Percentiles rank a stretch among this genome's conserved stretches.
Evolutionary conservation across 2,797 vertebrate genomes (phyloP).

Genomic region (Arrhamphus sclerolepis): DNA sequence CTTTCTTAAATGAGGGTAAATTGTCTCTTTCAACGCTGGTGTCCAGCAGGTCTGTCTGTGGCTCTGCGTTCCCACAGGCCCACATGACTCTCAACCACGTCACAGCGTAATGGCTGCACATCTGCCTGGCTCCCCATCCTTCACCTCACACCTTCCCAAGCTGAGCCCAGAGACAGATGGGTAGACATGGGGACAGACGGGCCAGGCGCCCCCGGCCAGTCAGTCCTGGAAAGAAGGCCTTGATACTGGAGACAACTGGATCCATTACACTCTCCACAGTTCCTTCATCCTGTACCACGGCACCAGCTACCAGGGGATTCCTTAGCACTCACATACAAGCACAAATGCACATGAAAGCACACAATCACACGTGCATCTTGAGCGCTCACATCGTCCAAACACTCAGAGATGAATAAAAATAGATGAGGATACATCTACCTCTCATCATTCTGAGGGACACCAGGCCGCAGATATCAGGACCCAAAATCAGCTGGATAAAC

Average conservation of each 20-base stretch:
- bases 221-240: constrained; percentile 44
- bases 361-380: constrained; percentile 45
- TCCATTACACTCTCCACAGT: constrained; percentile 54
- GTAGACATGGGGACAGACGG: constrained; percentile 75
- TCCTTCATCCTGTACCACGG: constrained; percentile 37
- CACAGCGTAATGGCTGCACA: constrained; percentile 72
- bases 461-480: background rate
- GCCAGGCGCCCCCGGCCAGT: constrained; percentile 57
- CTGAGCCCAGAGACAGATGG: constrained; percentile 68
- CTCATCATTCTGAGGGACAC: constrained; percentile 45
- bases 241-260: constrained; percentile 45
- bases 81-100: constrained; percentile 60
- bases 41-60: constrained; percentile 15
- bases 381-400: constrained; percentile 22
- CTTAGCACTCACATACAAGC: constrained; percentile 45
- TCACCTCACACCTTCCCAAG: constrained; percentile 78
- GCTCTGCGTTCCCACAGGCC: constrained; percentile 43
- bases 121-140: constrained; percentile 81
- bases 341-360: constrained; percentile 44
- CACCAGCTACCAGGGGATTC: constrained; percentile 62
- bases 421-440: constrained; percentile 47
- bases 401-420: constrained; percentile 9
- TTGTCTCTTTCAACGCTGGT: background rate
- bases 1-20: background rate
- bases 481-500: constrained; percentile 22